A percentile compares a stretch with the other conserved stretches of the same genome.
These are phyloP conservation scores for Henricia sp. DNA, from an alignment of 53 echinoderm and acorn worm species.

Conservation along the genomic window DNA sequence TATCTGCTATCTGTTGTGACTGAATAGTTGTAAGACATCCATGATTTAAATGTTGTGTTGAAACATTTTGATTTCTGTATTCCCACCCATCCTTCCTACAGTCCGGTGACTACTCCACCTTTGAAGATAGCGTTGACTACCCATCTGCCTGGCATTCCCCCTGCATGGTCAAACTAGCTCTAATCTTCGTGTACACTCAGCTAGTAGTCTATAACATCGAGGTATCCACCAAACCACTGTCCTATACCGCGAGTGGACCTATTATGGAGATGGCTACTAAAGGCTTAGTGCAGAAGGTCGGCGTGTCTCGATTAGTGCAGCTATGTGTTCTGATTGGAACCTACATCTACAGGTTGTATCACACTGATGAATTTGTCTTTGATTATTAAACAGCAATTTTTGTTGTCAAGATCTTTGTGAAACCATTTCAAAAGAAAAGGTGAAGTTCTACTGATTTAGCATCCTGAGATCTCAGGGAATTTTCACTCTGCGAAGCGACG, in stretches of 20 bases:
- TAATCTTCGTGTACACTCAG: constrained; percentile 95
- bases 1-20: no score
- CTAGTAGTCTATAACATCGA: constrained; percentile 84
- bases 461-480: no score
- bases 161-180: constrained; percentile 75
- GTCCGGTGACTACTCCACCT: constrained; percentile 9
- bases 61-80: no score
- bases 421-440: no score
- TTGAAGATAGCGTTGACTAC: background rate
- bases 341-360: constrained; percentile 66
- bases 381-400: no score
- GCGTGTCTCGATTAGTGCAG: constrained; percentile 66
- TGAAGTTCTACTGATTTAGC: no score
- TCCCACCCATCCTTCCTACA: background rate
- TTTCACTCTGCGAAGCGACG: no score
- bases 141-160: constrained; percentile 59
- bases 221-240: constrained; percentile 62
- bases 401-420: no score
- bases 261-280: constrained; percentile 65
- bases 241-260: constrained; percentile 69
- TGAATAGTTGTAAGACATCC: no score
- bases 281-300: constrained; percentile 67
- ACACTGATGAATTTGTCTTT: constrained; percentile 66
- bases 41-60: no score
- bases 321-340: constrained; percentile 60